These are phyloP conservation scores for Chunga burmeisteri DNA, from an alignment of 2,113 vertebrate genomes.

Conservation along the genomic window DNA sequence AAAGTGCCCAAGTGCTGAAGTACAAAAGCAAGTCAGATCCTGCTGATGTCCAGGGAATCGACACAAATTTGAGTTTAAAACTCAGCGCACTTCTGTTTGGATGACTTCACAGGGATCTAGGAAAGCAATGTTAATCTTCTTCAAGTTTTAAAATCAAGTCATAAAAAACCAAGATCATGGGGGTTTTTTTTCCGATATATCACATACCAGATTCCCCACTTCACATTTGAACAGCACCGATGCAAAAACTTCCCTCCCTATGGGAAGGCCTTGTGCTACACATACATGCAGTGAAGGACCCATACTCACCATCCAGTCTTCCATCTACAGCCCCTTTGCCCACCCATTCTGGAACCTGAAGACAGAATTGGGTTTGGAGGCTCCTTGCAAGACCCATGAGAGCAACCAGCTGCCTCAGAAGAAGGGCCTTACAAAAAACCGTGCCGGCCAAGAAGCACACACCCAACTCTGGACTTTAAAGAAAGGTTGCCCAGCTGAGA, in stretches of 20 bases:
- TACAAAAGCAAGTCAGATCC: background rate
- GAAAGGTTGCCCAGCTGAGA: background rate
- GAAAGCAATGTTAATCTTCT: background rate
- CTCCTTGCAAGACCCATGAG: background rate
- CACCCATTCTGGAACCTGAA: background rate
- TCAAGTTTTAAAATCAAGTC: background rate
- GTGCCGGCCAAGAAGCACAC: background rate
- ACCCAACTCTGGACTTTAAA: background rate
- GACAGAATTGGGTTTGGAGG: background rate
- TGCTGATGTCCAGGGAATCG: background rate
- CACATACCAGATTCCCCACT: background rate
- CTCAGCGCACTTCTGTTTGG: background rate
- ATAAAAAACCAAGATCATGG: background rate
- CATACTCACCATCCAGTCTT: background rate
- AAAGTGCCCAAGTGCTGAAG: background rate
- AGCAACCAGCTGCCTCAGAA: background rate
- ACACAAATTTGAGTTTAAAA: background rate
- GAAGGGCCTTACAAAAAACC: background rate
- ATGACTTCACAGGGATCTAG: background rate
- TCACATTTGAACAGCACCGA: background rate
- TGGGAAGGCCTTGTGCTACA: background rate
- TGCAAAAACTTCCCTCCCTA: background rate
- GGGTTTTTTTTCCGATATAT: background rate
- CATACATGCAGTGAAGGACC: background rate
- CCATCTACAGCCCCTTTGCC: background rate